Evolutionary conservation across 2,888 invertebrate genomes (phyloP).

Genomic region (Dendrolimus pini): DNA sequence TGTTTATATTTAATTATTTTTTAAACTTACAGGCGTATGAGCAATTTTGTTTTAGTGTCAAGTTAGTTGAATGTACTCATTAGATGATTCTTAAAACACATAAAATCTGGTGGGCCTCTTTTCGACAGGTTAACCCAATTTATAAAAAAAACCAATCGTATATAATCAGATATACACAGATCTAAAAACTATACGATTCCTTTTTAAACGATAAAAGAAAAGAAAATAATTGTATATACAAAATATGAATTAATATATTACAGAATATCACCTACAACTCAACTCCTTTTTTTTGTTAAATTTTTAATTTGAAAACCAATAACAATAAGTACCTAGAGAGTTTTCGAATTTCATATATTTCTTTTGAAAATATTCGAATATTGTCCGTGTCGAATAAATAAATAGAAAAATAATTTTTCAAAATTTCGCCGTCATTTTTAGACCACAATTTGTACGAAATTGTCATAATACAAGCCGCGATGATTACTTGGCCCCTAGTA

Average conservation of each 20-base stretch:
- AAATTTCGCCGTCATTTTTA: conserved; percentile 6
- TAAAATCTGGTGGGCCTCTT: conserved; percentile 41
- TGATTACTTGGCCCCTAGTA: conserved; percentile 2
- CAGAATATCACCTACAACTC: neutral
- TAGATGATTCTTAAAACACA: conserved; percentile 28
- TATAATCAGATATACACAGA: conserved; percentile 39
- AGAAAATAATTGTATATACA: conserved; percentile 60
- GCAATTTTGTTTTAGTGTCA: neutral
- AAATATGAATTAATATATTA: conserved; percentile 54
- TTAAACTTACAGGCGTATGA: neutral
- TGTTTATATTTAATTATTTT: too few species aligned
- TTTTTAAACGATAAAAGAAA: conserved; percentile 47
- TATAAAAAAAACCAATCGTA: conserved; percentile 3
- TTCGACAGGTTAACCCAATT: conserved; percentile 30
- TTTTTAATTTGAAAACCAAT: conserved; percentile 43
- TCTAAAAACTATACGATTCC: conserved; percentile 62
- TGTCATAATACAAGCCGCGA: conserved; percentile 1
- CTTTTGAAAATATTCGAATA: conserved; percentile 31
- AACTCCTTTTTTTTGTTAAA: neutral
- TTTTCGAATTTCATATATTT: conserved; percentile 28
- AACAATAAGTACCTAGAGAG: conserved; percentile 62
- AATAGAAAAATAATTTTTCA: conserved; percentile 19
- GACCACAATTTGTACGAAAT: conserved; percentile 2
- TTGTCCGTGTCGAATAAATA: conserved; percentile 30
- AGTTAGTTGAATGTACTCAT: conserved; percentile 15